Evolutionary conservation across 2,888 invertebrate genomes (phyloP), one percentile per base, ranked within the genome.

Genomic region (Melanostoma mellinum): DNA sequence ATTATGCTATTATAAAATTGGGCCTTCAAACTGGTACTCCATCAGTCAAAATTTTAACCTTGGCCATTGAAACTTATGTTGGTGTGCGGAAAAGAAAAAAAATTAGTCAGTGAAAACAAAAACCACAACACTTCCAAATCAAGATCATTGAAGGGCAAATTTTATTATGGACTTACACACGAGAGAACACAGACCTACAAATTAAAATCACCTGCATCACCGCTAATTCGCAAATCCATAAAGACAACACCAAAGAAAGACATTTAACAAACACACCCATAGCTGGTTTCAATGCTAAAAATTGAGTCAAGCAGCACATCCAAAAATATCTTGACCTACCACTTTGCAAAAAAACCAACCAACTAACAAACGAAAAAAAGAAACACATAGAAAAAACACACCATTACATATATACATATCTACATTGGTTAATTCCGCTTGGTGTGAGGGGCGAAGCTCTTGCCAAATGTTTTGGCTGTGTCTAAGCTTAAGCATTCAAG

Each of bases 11-110:
- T 63, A 73, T 46, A 63, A 63, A 82, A 73, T 82, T 73, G 52
- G 84, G 75, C 84, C 79, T 67, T 79, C 79, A 84, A 84, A 79
- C 84, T 79, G 84, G 84, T 84, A 79, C 84, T 84, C 60, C 84
- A 84, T 79, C 84, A 84, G 84, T 79, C 84, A 84, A 84, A 63
- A 78, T 67, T 84, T 74, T 74, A 79, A 84, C 84, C 84, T 84
- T 84, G 84, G 84, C 74, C 79, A 79, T 84, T 79, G 71, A 84
- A 84, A 81, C 71, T 78, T 55, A 67, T 84, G 65, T 71, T 46
- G 69, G 84, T 78, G 73, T 74, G 74, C 74, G 32, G 40, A 58
- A 20, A 61, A 56, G 33, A 44, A 61, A 48, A 44, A 67, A 68
- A 44, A 33, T 36, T 44, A 35, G 40, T 65, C 35, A 72, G 44